These are phyloP conservation scores for Acropora tenuis DNA, from an alignment of 64 coral and sea anemone species.

Conservation along the genomic window DNA sequence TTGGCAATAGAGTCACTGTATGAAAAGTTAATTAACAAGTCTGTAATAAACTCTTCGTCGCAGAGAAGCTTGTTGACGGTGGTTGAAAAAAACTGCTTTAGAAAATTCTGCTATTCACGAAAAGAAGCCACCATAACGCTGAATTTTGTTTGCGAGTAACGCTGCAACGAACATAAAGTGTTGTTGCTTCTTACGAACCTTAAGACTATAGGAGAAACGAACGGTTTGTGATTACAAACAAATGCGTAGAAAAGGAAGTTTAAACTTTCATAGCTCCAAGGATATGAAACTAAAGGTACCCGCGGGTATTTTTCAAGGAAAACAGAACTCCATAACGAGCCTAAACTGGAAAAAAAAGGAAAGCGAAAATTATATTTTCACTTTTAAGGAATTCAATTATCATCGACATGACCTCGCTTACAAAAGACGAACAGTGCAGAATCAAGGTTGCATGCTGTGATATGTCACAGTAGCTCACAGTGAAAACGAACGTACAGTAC, in stretches of 20 bases:
- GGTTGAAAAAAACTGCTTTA: background rate
- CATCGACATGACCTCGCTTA: background rate
- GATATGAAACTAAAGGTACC: too few species aligned
- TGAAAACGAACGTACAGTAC: background rate
- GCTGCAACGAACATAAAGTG: background rate
- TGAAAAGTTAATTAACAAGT: background rate
- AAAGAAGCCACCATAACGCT: background rate
- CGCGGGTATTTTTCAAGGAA: background rate
- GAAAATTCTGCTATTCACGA: background rate
- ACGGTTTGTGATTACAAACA: too few species aligned
- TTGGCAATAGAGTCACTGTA: background rate
- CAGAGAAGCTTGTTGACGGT: background rate
- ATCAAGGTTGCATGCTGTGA: too few species aligned
- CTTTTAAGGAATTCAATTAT: background rate
- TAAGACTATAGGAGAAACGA: background rate
- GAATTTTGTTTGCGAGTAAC: background rate
- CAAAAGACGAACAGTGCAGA: background rate
- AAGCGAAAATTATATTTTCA: background rate
- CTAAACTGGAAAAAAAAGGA: background rate
- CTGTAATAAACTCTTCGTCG: background rate
- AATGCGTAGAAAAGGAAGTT: too few species aligned
- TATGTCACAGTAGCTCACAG: too few species aligned
- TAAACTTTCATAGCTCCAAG: too few species aligned
- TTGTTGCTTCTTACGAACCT: background rate
- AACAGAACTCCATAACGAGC: background rate